A percentile compares a stretch with the other conserved stretches of the same genome.
phyloP scores from a whole-genome alignment of 2,113 vertebrate species.

The Datnioides undecimradiatus region DNA sequence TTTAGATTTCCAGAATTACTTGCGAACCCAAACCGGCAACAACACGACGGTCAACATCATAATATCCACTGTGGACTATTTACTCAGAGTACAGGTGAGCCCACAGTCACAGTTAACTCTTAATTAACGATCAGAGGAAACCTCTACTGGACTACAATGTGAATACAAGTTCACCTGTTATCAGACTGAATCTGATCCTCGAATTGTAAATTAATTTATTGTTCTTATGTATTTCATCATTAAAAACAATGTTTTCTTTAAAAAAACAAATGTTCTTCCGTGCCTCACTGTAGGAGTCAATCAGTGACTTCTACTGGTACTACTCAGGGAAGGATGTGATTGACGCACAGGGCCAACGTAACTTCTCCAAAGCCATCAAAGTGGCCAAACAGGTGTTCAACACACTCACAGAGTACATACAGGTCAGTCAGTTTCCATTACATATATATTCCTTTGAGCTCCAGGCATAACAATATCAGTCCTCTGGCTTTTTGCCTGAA shows the following conservation, averaged over 20 bases:
- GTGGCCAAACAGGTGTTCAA: conserved; percentile 98
- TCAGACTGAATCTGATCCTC: neutral
- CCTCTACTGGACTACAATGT: neutral
- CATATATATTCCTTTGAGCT: neutral
- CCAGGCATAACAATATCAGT: neutral
- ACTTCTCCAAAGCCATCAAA: conserved; percentile 95
- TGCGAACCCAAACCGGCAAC: conserved; percentile 96
- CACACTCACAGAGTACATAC: conserved; percentile 96
- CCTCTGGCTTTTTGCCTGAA: neutral
- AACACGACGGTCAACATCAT: conserved; percentile 98
- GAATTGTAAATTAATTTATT: neutral
- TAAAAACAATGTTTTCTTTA: neutral
- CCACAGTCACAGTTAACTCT: neutral
- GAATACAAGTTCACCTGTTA: neutral
- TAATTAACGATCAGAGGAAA: neutral
- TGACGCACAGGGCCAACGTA: conserved; percentile 91
- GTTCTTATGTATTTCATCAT: neutral
- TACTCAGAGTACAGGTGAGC: conserved; percentile 93
- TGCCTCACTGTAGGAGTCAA: conserved; percentile 88
- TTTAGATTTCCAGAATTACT: conserved; percentile 95
- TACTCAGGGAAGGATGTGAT: conserved; percentile 96
- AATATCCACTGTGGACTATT: conserved; percentile 97
- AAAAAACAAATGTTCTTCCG: conserved; percentile 13
- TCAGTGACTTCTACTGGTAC: conserved; percentile 99
- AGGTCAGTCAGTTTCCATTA: conserved; percentile 82